These are phyloP conservation scores for Oscheius sp. DNA, from an alignment of 2,888 invertebrate genomes.

Conservation along the genomic window DNA sequence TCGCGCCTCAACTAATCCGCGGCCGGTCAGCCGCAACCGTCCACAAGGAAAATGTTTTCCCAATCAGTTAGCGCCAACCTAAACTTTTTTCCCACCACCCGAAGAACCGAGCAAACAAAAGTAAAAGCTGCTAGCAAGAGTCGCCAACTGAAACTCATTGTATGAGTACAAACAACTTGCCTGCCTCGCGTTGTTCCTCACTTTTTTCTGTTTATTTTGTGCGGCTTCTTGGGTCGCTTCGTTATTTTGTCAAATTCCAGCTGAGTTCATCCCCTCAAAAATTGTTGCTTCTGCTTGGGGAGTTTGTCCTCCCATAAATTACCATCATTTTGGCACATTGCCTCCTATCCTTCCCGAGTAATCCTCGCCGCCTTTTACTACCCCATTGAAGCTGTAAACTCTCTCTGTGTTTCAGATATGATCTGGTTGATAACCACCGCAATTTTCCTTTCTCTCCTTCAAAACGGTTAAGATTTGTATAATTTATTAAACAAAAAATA, in stretches of 20 bases:
- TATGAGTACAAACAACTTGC: constrained; percentile 20
- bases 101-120: too few species aligned
- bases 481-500: neutral
- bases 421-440: neutral
- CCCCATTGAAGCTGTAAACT: constrained; percentile 9
- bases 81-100: too few species aligned
- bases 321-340: constrained; percentile 18
- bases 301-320: neutral
- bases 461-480: neutral
- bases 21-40: constrained; percentile 25
- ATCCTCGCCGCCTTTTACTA: constrained; percentile 5
- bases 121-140: constrained; percentile 4
- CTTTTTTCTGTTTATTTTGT: constrained; percentile 27
- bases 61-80: too few species aligned
- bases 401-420: constrained; percentile 15
- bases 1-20: constrained; percentile 27
- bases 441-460: neutral
- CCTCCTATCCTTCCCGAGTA: constrained; percentile 1
- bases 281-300: neutral
- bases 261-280: neutral
- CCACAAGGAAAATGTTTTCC: constrained; percentile 13
- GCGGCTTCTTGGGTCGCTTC: constrained; percentile 12
- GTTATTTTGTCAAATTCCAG: constrained; percentile 8
- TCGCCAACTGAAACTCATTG: constrained; percentile 25
- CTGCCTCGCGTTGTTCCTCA: constrained; percentile 13